Evolutionary conservation across 2,888 invertebrate genomes (phyloP).

Genomic region (Andrena flavipes): DNA sequence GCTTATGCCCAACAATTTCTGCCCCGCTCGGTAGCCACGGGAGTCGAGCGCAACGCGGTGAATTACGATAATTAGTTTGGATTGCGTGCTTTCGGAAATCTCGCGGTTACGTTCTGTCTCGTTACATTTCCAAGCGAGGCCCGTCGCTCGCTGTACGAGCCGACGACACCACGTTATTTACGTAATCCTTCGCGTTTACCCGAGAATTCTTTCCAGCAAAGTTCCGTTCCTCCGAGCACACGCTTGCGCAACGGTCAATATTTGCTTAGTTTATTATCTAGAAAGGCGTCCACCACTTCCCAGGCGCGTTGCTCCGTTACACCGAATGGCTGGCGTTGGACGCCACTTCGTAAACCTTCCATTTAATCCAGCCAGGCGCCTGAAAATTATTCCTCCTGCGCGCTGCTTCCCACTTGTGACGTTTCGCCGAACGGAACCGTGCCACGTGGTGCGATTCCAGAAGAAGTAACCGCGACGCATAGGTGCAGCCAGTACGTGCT

Average conservation of each 20-base stretch:
- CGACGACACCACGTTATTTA: constrained; percentile 8
- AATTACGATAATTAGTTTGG: constrained; percentile 36
- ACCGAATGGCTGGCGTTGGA: background rate
- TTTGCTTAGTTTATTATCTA: constrained; percentile 59
- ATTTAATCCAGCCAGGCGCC: too few species aligned
- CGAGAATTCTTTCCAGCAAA: constrained; percentile 17
- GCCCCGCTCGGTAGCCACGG: background rate
- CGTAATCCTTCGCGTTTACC: constrained; percentile 39
- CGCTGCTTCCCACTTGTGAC: too few species aligned
- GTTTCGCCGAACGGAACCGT: too few species aligned
- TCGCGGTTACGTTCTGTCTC: background rate
- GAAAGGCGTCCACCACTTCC: constrained; percentile 27
- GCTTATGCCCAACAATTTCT: constrained; percentile 36
- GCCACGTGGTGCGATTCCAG: too few species aligned
- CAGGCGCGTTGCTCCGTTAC: constrained; percentile 36
- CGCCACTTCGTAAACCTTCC: background rate
- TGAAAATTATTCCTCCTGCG: too few species aligned
- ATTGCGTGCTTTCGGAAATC: constrained; percentile 38
- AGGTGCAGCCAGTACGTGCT: constrained; percentile 9
- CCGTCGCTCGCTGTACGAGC: background rate
- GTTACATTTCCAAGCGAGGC: background rate
- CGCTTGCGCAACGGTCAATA: constrained; percentile 54
- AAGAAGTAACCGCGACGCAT: background rate
- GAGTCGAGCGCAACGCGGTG: background rate
- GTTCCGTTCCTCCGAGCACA: constrained; percentile 29